Conservation (phyloP, 2,888 invertebrate species). For the Lacanobia wlatinum region DNA sequence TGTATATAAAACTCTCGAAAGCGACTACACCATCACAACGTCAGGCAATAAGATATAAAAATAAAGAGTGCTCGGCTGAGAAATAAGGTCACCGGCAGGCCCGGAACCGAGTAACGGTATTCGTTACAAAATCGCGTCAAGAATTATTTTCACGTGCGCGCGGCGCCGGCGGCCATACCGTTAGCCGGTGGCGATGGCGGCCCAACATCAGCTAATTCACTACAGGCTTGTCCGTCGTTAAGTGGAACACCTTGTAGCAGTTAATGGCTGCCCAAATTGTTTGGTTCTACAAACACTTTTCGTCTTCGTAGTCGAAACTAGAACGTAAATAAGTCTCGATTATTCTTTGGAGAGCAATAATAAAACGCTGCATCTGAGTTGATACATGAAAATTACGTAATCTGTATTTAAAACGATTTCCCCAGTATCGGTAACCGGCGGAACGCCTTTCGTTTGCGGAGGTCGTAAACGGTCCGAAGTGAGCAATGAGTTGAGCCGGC, state of each 20-base stretch:
- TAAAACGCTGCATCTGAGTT: slow-evolving; percentile 46
- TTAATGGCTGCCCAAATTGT: slow-evolving; percentile 63
- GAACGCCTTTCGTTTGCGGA: slow-evolving; percentile 73
- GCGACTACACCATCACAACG: slow-evolving; percentile 73
- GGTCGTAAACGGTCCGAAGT: slow-evolving; percentile 72
- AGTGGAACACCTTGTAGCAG: slow-evolving; percentile 78
- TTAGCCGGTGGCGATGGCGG: slow-evolving; percentile 81
- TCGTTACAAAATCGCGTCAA: slow-evolving; percentile 90
- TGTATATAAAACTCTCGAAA: slow-evolving; percentile 65
- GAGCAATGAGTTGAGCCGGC: slow-evolving; percentile 63
- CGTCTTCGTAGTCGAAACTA: not conserved
- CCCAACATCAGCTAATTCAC: slow-evolving; percentile 76
- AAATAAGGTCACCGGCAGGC: slow-evolving; percentile 89
- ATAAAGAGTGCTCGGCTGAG: slow-evolving; percentile 85
- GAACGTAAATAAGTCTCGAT: slow-evolving; percentile 11
- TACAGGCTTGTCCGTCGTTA: slow-evolving; percentile 74
- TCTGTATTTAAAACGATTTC: slow-evolving; percentile 73
- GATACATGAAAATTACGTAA: slow-evolving; percentile 70
- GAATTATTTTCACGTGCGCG: slow-evolving; percentile 90
- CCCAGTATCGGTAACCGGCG: slow-evolving; percentile 66
- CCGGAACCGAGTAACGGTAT: slow-evolving; percentile 90
- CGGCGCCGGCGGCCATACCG: slow-evolving; percentile 82
- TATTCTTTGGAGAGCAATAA: slow-evolving; percentile 25
- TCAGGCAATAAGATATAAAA: slow-evolving; percentile 86
- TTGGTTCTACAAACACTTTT: slow-evolving; percentile 28